Evolutionary conservation across 1,140 invertebrate genomes (phyloP), one percentile per base, ranked within the genome.

Genomic region (Papilio glaucus): DNA sequence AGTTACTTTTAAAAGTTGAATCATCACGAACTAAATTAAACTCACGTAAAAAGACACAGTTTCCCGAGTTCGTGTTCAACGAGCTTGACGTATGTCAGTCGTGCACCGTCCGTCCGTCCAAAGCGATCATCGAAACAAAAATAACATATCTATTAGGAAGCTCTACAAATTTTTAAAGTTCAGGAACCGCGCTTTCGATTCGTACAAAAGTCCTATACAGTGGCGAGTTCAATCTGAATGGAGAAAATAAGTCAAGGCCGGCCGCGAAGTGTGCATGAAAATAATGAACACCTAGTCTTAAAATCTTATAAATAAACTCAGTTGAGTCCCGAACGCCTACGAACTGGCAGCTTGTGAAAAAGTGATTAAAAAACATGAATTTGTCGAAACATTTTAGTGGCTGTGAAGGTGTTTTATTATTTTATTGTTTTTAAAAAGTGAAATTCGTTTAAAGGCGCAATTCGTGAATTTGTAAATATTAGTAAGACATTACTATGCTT

Each of bases 261-360:
- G 86, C 45, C 81, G 86, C 65, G 84, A 71, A 69, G 85, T 77
- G 86, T n/a, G 71, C 70, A 75, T 81, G 82, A 84, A 85, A 85
- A 84, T 85, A 81, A 45, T 85, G 79, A 87, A 83, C 80, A 87
- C 83, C 81, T 88, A 87, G 85, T 85, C 80, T 73, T 71, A 76
- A 79, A 77, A 76, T 78, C 83, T 87, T 91, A 91, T 89, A 90
- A 91, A 89, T 91, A 91, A 88, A 88, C 81, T 77, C 86, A 89
- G 89, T 90, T 57, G 79, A 69, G 78, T 78, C 73, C 69, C 74
- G 79, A 53, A 62, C 80, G 78, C 72, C 77, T 26, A 72, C 69
- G 45, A 74, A 71, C 45, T 72, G 72, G 60, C 77, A 78, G 73
- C 70, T 67, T 68, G 61, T 72, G 61, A 72, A 68, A 53, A 62